Evolutionary conservation across 2,113 vertebrate genomes (phyloP).

Genomic region (Tetrax tetrax): DNA sequence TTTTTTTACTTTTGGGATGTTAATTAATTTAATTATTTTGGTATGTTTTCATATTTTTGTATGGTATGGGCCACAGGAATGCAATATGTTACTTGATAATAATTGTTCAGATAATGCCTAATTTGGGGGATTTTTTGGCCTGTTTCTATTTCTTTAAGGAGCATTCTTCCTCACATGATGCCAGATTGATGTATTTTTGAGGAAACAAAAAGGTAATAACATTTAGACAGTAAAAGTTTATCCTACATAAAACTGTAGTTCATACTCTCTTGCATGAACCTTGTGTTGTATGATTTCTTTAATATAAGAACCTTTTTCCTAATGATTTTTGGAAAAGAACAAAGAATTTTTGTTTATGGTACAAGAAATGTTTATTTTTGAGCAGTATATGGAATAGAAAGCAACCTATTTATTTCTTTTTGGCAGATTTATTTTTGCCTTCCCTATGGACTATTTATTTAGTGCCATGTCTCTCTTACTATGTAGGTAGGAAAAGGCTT

Average conservation of each 20-base stretch:
- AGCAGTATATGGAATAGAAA: neutral
- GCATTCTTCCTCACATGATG: neutral
- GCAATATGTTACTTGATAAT: neutral
- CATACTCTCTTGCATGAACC: neutral
- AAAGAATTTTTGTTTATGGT: neutral
- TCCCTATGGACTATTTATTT: neutral
- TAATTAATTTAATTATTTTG: neutral
- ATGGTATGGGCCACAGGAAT: neutral
- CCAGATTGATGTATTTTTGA: neutral
- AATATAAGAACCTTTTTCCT: neutral
- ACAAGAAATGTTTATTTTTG: neutral
- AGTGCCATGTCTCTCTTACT: neutral
- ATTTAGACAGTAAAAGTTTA: neutral
- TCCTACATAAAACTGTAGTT: neutral
- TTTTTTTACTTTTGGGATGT: neutral
- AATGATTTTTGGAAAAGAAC: neutral
- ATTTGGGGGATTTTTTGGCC: accelerated
- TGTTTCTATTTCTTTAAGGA: neutral
- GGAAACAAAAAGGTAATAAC: neutral
- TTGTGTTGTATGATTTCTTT: neutral
- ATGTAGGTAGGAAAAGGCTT: neutral
- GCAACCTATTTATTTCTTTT: neutral
- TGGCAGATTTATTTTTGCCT: neutral
- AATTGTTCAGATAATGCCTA: neutral
- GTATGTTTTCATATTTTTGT: neutral